phyloP scores from a whole-genome alignment of 2,797 vertebrate species.

The Neosilurus mollespiculum region DNA sequence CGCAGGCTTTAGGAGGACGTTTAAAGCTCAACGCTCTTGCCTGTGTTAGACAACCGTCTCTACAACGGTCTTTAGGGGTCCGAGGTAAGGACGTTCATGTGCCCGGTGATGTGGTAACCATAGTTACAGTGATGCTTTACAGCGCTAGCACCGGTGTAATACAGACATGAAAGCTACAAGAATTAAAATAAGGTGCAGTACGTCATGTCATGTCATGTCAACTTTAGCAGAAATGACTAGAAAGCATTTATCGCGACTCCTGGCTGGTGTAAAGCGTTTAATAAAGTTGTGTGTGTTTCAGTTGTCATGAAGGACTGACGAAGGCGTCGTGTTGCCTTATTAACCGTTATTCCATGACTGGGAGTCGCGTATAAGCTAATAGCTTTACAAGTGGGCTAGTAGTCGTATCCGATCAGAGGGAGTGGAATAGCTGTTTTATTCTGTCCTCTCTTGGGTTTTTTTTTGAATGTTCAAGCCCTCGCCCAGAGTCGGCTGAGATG shows the following conservation, averaged over 20 bases:
- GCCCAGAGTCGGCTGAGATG: no score
- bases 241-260: neutral
- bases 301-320: neutral
- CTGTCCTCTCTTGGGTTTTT: no score
- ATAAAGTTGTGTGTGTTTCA: neutral
- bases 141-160: neutral
- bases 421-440: no score
- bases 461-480: no score
- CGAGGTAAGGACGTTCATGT: slow-evolving; percentile 69
- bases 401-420: no score
- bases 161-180: neutral
- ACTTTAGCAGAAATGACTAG: neutral
- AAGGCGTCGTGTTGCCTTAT: neutral
- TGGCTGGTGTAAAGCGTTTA: neutral
- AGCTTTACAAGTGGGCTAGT: no score
- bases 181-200: no score
- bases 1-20: slow-evolving; percentile 80
- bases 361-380: no score
- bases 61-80: slow-evolving; percentile 79
- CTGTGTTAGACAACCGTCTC: slow-evolving; percentile 80
- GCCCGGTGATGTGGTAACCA: neutral
- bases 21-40: slow-evolving; percentile 81
- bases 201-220: neutral
- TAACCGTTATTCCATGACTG: no score
- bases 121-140: neutral